phyloP scores from a whole-genome alignment of 2,888 invertebrate genomes.

The Carpatolechia fugitivella region DNA sequence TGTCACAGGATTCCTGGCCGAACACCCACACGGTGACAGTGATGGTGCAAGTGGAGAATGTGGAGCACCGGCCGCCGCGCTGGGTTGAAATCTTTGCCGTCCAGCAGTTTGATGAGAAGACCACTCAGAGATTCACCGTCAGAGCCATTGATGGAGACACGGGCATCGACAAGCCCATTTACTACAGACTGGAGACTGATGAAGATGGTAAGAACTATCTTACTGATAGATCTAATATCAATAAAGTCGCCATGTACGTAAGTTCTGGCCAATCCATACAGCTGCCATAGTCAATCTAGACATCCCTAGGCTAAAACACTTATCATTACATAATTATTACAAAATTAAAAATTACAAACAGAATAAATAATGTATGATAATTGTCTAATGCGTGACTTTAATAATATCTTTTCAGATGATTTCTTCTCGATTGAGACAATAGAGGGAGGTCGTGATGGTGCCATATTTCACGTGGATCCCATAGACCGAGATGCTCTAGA shows the following conservation, averaged over 20 bases:
- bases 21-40: constrained; percentile 64
- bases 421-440: constrained; percentile 58
- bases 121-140: constrained; percentile 57
- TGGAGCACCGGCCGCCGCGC: constrained; percentile 78
- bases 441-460: constrained; percentile 49
- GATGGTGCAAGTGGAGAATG: constrained; percentile 79
- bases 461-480: constrained; percentile 48
- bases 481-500: constrained; percentile 71
- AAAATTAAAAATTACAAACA: not conserved
- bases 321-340: not conserved
- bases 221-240: no score
- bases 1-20: constrained; percentile 58
- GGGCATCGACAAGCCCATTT: constrained; percentile 74
- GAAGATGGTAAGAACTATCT: constrained; percentile 46
- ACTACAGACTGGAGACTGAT: constrained; percentile 64
- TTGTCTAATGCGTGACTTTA: no score
- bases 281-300: no score
- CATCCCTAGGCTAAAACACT: no score
- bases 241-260: no score
- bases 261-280: no score
- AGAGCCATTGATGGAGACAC: constrained; percentile 82
- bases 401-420: constrained; percentile 56
- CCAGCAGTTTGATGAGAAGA: constrained; percentile 78
- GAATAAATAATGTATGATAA: no score
- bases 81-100: constrained; percentile 80